Evolutionary conservation across 2,113 vertebrate species (phyloP).

Genomic region (Ellobius talpinus): DNA sequence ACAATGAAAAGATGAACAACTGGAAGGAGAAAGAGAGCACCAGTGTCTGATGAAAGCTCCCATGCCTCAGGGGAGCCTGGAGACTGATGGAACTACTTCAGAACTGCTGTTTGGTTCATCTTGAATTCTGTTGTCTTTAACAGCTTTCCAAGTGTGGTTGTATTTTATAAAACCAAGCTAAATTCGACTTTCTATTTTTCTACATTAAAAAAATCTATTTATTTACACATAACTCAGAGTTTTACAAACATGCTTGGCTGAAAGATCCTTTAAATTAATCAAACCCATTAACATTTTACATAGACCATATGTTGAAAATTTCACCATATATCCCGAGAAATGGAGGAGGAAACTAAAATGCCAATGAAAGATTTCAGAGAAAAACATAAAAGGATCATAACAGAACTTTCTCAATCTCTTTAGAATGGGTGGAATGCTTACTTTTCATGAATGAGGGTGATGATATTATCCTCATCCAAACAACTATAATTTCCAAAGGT

Average conservation of each 20-base stretch:
- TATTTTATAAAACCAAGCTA: slow-evolving; percentile 3
- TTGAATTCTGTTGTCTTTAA: not conserved
- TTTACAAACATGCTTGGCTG: slow-evolving; percentile 11
- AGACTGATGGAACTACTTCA: not conserved
- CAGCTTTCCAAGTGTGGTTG: not conserved
- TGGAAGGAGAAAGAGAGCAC: no score
- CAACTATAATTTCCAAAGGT: not conserved
- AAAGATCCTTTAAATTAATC: not conserved
- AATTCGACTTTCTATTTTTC: not conserved
- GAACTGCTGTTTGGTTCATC: not conserved
- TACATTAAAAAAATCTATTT: not conserved
- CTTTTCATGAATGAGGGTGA: not conserved
- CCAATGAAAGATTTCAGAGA: not conserved
- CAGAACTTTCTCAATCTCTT: not conserved
- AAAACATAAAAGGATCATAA: not conserved
- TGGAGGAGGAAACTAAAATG: slow-evolving; percentile 19
- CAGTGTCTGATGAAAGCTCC: not conserved
- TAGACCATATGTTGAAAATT: slow-evolving; percentile 3
- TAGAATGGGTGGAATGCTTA: not conserved
- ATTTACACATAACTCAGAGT: not conserved
- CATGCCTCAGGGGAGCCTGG: not conserved
- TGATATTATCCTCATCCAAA: not conserved
- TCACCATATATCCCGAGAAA: not conserved
- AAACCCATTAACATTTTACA: slow-evolving; percentile 3
- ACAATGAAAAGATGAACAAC: not conserved